A percentile compares a stretch with the other conserved stretches of the same genome.
These are phyloP conservation scores for Heliconius sara DNA, from an alignment of 2,888 invertebrate species.

Conservation along the genomic window DNA sequence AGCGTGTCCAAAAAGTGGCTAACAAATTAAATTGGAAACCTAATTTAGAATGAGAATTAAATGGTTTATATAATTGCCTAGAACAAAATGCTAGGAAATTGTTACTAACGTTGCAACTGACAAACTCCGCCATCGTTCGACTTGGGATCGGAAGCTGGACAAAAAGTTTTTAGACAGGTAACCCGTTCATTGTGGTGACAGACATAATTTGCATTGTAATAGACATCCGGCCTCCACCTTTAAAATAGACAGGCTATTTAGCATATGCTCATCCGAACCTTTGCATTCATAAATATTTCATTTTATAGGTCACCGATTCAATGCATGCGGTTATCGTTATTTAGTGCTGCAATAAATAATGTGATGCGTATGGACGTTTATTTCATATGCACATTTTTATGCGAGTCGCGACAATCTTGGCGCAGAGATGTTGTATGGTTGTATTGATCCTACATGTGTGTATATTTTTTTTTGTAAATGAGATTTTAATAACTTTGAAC, in stretches of 20 bases:
- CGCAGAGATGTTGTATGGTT: neutral
- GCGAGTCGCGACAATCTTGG: neutral
- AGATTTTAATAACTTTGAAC: too few relatives aligned
- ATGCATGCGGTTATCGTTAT: conserved; percentile 26
- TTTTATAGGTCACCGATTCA: conserved; percentile 40
- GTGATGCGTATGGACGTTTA: neutral
- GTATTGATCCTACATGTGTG: neutral
- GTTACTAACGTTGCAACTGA: conserved; percentile 34
- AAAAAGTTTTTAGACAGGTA: conserved; percentile 76
- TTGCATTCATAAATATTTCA: conserved; percentile 52
- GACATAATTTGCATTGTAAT: conserved; percentile 79
- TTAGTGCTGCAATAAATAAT: conserved; percentile 13
- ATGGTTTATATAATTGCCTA: conserved; percentile 15
- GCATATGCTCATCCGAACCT: conserved; percentile 46
- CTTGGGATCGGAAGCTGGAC: conserved; percentile 57
- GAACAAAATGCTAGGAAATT: neutral
- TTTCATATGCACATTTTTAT: conserved; percentile 7
- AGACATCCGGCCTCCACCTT: conserved; percentile 63
- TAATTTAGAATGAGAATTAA: conserved; percentile 18
- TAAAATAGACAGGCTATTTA: conserved; percentile 42
- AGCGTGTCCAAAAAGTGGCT: conserved; percentile 17
- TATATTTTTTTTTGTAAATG: too few relatives aligned
- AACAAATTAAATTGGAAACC: conserved; percentile 6
- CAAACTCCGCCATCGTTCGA: conserved; percentile 70
- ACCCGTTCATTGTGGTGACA: conserved; percentile 70